Evolutionary conservation across 92 coral and sea anemone species (phyloP).

Genomic region (Muricea muricata): DNA sequence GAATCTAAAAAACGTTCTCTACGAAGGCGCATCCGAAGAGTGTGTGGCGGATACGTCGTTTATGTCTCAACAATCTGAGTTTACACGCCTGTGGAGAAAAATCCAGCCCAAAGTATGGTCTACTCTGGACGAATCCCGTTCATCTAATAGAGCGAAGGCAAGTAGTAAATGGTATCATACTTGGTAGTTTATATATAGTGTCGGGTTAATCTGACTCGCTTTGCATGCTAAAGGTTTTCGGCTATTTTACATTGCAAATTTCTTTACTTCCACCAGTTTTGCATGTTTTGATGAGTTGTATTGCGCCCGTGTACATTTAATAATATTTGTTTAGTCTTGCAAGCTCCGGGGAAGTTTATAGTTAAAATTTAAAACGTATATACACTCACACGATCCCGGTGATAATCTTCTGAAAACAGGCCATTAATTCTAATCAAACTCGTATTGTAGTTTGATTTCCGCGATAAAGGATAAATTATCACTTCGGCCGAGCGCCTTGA

Average conservation of each 20-base stretch:
- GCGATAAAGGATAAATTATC: slow-evolving; percentile 7
- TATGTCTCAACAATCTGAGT: background rate
- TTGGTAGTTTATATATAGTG: background rate
- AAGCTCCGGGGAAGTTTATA: slow-evolving; percentile 1
- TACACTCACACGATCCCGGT: background rate
- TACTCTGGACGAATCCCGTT: slow-evolving; percentile 92
- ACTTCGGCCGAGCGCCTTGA: background rate
- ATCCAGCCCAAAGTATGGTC: slow-evolving; percentile 95
- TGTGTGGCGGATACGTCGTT: background rate
- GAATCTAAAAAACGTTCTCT: slow-evolving; percentile 82
- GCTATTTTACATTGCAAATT: background rate
- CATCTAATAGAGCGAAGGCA: slow-evolving; percentile 96
- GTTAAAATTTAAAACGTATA: background rate
- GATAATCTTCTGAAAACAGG: background rate
- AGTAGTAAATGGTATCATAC: background rate
- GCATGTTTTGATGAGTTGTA: slow-evolving; percentile 1
- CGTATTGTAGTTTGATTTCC: background rate
- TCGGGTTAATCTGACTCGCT: background rate
- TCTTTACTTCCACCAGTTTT: background rate
- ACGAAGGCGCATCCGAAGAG: slow-evolving; percentile 78
- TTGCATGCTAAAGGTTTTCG: no score
- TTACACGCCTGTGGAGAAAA: slow-evolving; percentile 64
- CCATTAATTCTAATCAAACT: background rate
- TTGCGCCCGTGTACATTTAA: background rate
- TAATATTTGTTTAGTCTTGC: slow-evolving; percentile 13